Conservation (phyloP, 2,797 vertebrate species). For the Microctenopoma steveboyesi region DNA sequence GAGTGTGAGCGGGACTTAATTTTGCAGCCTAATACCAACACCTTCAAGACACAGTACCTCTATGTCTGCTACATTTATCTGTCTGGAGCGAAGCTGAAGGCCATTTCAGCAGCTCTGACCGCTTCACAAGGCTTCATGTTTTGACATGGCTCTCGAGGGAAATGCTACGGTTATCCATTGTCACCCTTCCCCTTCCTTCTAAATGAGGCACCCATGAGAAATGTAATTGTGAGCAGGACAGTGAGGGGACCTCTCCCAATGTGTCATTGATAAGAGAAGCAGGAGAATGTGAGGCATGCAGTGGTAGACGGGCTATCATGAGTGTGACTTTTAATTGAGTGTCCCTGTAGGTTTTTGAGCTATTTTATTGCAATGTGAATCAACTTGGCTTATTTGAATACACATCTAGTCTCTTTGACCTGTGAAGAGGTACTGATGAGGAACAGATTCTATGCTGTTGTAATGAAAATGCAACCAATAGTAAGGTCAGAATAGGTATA, state of each 20-base stretch:
- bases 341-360: slow-evolving; percentile 41
- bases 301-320: slow-evolving; percentile 32
- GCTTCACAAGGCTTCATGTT: slow-evolving; percentile 62
- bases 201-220: slow-evolving; percentile 63
- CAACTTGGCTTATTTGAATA: slow-evolving; percentile 46
- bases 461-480: slow-evolving; percentile 57
- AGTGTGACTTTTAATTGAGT: slow-evolving; percentile 65
- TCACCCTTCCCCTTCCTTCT: slow-evolving; percentile 58
- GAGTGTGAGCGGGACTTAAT: slow-evolving; percentile 72
- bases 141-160: slow-evolving; percentile 63
- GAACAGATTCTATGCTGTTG: slow-evolving; percentile 49
- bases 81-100: slow-evolving; percentile 48
- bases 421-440: slow-evolving; percentile 43
- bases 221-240: slow-evolving; percentile 50
- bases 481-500: slow-evolving; percentile 61
- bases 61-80: slow-evolving; percentile 49
- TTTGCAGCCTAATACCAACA: slow-evolving; percentile 70
- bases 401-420: slow-evolving; percentile 52
- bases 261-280: slow-evolving; percentile 64
- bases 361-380: slow-evolving; percentile 32
- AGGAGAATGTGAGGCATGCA: slow-evolving; percentile 52
- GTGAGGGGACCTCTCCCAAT: slow-evolving; percentile 57
- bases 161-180: slow-evolving; percentile 62
- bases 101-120: slow-evolving; percentile 51
- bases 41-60: slow-evolving; percentile 61